Base-by-base conservation (phyloP, 2,797 vertebrate species). In the Atherinosoma microstoma region DNA sequence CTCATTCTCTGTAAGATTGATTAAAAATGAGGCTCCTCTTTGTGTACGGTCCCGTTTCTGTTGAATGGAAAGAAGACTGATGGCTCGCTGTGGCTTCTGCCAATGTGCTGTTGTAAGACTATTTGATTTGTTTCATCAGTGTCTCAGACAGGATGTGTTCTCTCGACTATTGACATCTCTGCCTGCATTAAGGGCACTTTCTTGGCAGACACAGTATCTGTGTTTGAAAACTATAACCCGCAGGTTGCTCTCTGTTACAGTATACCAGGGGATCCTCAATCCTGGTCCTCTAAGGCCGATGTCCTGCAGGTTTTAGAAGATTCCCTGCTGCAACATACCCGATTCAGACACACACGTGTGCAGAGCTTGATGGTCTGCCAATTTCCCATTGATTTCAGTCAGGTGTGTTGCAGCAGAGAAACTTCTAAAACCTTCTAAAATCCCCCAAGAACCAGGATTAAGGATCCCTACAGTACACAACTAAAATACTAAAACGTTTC, bases 211-310 rank as follows among this genome's bases (percentile, higher is more conserved):
- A n/a, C 18, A 57, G 15, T 42, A n/a, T 30, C 35, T 2, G 18
- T 7, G 51, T 60, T 64, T 49, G 24, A 40, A 72, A 65, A 73
- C 58, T 18, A 32, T 61, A 38, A 67, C 45, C 36, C 38, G 54
- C 56, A 67, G 4, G 35, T 32, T 61, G 24, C 22, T 0, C 13
- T 45, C 16, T 58, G 24, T 29, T 30, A 32, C 30, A 42, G 15
- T 2, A 6, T 34, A 42, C 15, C 15, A 4, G 15, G 38, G 38
- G 16, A 0, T 27, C 38, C 38, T 42, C 11, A 16, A 16, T 16
- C 38, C 13, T 4, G 13, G 15, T 42, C 38, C 15, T 42, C 2
- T 2, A 42, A 15, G 15, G 15, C 38, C 3, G 15, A 4, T 16
- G 38, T 42, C 38, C 13, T 42, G 13, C 15, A 42, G 38, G 38